These are phyloP conservation scores for Felis catus DNA, from an alignment of 2,113 vertebrate species.

Conservation along the genomic window DNA sequence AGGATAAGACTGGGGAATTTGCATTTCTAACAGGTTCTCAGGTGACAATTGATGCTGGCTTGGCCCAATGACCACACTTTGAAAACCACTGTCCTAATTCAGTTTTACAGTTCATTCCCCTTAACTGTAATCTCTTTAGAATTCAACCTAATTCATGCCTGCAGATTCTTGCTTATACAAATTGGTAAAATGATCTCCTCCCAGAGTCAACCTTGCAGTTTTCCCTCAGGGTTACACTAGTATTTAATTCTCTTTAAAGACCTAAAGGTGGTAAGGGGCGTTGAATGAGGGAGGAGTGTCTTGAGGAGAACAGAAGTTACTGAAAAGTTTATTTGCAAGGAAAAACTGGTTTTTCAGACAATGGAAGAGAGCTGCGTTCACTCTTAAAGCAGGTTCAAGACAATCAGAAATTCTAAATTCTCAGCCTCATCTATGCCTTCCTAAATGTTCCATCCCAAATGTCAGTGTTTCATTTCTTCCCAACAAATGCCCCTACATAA, in stretches of 20 bases:
- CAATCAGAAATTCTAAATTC: background rate
- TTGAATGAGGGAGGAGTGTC: background rate
- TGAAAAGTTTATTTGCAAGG: background rate
- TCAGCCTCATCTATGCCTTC: background rate
- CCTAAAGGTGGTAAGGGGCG: background rate
- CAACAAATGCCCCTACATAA: background rate
- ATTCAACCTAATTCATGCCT: background rate
- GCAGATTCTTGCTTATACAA: background rate
- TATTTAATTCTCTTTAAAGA: background rate
- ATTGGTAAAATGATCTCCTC: background rate
- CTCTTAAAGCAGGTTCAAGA: background rate
- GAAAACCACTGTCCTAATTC: background rate
- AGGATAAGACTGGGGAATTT: background rate
- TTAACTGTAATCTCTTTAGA: background rate
- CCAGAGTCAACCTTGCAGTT: background rate
- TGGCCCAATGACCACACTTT: background rate
- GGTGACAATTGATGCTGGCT: background rate
- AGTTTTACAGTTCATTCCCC: background rate
- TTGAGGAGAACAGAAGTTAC: background rate
- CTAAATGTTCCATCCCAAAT: background rate
- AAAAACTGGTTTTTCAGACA: background rate
- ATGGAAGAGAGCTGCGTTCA: background rate
- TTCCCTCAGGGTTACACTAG: background rate
- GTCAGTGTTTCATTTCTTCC: background rate
- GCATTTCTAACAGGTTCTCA: background rate